phyloP scores from a whole-genome alignment of 1,140 invertebrate species.

The Zelostemma sp. region DNA sequence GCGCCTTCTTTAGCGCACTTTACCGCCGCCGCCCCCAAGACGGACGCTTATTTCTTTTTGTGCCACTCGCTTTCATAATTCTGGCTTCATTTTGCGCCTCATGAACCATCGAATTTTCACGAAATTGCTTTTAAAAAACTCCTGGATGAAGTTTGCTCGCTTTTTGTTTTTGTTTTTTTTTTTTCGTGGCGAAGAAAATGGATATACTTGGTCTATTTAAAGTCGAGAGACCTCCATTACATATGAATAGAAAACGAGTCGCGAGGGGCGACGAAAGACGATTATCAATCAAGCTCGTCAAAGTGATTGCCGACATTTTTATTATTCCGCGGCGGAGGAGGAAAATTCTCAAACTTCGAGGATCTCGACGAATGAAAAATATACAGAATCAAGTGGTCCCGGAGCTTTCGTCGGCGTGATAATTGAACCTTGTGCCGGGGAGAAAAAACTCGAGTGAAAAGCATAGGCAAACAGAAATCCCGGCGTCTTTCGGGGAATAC shows the following conservation, averaged over 20 bases:
- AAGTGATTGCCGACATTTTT: no score
- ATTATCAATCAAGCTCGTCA: no score
- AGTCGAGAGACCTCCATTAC: slow-evolving; percentile 16
- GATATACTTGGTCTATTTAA: slow-evolving; percentile 1
- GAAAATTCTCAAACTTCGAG: no score
- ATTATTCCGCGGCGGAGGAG: no score
- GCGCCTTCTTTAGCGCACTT: slow-evolving; percentile 42
- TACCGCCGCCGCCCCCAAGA: slow-evolving; percentile 24
- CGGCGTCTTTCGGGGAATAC: slow-evolving; percentile 34
- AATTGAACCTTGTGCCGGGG: slow-evolving; percentile 36
- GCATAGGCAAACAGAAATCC: slow-evolving; percentile 38
- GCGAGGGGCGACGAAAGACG: no score
- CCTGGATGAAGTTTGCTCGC: slow-evolving; percentile 32
- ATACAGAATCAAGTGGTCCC: slow-evolving; percentile 31
- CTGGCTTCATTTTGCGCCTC: slow-evolving; percentile 67
- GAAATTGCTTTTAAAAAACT: slow-evolving; percentile 35
- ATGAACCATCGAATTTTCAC: slow-evolving; percentile 63
- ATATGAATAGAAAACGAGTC: no score
- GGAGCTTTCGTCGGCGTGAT: slow-evolving; percentile 10
- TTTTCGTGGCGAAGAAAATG: slow-evolving; percentile 5
- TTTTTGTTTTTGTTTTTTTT: slow-evolving; percentile 13
- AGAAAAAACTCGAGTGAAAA: slow-evolving; percentile 32
- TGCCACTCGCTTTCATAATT: slow-evolving; percentile 40
- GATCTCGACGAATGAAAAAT: slow-evolving; percentile 27
- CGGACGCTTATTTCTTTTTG: slow-evolving; percentile 38